Percentiles rank a stretch among this genome's conserved stretches.
These are phyloP conservation scores for Calidris pygmaea DNA, from an alignment of 2,113 vertebrate genomes.

Conservation along the genomic window DNA sequence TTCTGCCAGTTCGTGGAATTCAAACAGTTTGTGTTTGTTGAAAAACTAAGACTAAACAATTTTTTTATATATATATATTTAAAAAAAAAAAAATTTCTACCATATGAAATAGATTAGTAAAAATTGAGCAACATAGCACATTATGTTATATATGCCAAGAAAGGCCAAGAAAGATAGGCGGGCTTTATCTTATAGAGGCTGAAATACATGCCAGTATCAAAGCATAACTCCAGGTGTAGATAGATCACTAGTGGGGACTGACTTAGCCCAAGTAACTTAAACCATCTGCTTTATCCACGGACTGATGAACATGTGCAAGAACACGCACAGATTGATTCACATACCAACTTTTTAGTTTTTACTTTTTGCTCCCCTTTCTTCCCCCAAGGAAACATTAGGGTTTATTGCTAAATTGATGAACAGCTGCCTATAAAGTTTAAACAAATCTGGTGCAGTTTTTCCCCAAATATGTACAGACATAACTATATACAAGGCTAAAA, in stretches of 20 bases:
- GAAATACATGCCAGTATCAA: neutral
- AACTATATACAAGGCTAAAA: neutral
- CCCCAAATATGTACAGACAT: neutral
- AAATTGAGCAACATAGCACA: neutral
- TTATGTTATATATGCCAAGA: neutral
- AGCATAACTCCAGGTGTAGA: neutral
- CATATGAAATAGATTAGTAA: neutral
- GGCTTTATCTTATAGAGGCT: neutral
- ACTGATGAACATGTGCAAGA: neutral
- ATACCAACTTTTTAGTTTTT: neutral
- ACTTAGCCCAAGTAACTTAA: neutral
- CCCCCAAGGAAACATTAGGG: neutral
- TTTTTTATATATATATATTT: neutral
- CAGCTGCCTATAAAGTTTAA: neutral
- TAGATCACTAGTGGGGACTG: neutral
- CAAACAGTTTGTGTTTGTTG: neutral
- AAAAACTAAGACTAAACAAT: neutral
- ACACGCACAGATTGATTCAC: neutral
- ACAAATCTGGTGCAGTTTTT: neutral
- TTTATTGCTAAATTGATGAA: neutral
- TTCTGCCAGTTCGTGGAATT: neutral
- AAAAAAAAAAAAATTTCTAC: neutral
- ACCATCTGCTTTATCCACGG: neutral
- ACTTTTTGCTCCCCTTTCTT: neutral
- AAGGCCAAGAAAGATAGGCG: neutral